Evolutionary conservation across 2,888 invertebrate species (phyloP).

Genomic region (Eubasilissa splendida): DNA sequence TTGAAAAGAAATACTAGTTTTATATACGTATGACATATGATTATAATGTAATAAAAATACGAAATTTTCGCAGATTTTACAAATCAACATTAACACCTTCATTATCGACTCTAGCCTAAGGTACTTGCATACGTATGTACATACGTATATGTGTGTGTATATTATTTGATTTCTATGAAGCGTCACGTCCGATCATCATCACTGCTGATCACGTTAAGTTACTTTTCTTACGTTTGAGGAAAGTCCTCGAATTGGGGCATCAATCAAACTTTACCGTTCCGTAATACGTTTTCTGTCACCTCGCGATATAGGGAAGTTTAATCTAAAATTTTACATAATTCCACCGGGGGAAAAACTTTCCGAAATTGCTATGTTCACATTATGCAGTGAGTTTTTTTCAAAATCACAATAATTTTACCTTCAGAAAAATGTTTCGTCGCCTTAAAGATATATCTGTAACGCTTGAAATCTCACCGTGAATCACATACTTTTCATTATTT

Average conservation of each 20-base stretch:
- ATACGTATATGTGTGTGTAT: no score
- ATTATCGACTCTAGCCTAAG: no score
- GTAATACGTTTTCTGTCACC: constrained; percentile 20
- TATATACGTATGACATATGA: no score
- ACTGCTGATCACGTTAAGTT: constrained; percentile 2
- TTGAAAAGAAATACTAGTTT: no score
- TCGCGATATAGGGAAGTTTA: constrained; percentile 4
- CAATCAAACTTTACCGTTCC: constrained; percentile 14
- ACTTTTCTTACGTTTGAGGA: neutral
- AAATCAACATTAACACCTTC: no score
- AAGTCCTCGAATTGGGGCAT: constrained; percentile 1
- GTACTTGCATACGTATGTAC: no score
- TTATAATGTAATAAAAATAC: no score
- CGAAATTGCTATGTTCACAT: constrained; percentile 19
- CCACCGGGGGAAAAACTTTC: constrained; percentile 17
- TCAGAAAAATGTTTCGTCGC: neutral
- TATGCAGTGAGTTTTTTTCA: constrained; percentile 14
- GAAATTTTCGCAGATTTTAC: no score
- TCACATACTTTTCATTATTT: no score
- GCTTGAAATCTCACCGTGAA: no score
- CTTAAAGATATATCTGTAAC: neutral
- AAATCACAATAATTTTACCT: neutral
- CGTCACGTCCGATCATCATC: constrained; percentile 23
- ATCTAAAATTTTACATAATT: constrained; percentile 21
- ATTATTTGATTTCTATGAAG: no score